Evolutionary conservation across 2,113 vertebrate species (phyloP).

Genomic region (Gnathonemus longibarbis): DNA sequence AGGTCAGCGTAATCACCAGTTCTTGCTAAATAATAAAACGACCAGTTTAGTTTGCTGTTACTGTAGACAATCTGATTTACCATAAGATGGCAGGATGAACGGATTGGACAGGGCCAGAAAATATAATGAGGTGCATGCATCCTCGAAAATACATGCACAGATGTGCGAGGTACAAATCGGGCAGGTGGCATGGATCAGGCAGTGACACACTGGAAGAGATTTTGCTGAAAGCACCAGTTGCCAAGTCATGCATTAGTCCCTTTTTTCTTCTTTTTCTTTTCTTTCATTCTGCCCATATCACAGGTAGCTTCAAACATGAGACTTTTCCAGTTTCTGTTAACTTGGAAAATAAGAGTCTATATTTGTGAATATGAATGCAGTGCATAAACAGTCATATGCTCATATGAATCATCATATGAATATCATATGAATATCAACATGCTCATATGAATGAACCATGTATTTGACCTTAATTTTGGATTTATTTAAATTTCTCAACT

Average conservation of each 20-base stretch:
- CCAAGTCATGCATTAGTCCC: not conserved
- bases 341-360: not conserved
- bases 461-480: not conserved
- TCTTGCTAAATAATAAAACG: not conserved
- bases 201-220: not conserved
- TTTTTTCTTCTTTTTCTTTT: not conserved
- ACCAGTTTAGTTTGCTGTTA: not conserved
- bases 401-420: too few species aligned
- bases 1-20: not conserved
- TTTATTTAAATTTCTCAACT: not conserved
- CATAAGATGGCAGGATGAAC: not conserved
- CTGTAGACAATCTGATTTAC: not conserved
- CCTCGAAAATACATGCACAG: not conserved
- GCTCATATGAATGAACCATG: not conserved
- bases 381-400: not conserved
- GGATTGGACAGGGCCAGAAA: not conserved
- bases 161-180: not conserved
- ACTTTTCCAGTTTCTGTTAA: not conserved
- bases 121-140: not conserved
- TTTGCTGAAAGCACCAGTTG: not conserved
- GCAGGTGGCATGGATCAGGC: not conserved
- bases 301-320: not conserved
- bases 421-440: too few species aligned
- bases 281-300: not conserved
- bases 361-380: not conserved